Conservation (phyloP, 2,797 vertebrate genomes). For the Somateria mollissima region DNA sequence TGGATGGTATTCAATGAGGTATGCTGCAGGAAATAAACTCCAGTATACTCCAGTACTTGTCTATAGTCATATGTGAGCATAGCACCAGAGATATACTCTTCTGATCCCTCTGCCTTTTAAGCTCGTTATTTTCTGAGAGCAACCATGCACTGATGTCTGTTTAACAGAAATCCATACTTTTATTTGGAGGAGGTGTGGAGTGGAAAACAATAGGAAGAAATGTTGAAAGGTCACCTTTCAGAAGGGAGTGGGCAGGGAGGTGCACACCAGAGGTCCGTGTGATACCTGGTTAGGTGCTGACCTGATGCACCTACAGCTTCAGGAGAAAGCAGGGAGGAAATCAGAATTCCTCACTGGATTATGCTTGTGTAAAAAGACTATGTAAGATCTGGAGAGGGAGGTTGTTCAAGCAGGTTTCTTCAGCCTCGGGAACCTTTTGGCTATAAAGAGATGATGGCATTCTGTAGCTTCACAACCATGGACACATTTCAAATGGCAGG, state of each 20-base stretch:
- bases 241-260: neutral
- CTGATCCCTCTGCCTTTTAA: neutral
- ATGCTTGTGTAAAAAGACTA: neutral
- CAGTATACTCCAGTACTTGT: neutral
- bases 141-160: neutral
- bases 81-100: neutral
- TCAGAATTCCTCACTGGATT: neutral
- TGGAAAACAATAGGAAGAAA: neutral
- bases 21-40: neutral
- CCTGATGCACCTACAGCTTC: neutral
- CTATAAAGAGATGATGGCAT: neutral
- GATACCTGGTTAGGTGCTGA: neutral
- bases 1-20: neutral
- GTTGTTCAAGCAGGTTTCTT: neutral
- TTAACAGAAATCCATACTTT: neutral
- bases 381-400: neutral
- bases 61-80: neutral
- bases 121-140: neutral
- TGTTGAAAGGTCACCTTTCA: neutral
- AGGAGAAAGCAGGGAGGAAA: neutral
- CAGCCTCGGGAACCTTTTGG: neutral
- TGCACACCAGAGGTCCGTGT: neutral
- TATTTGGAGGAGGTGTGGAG: neutral
- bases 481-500: rapidly evolving
- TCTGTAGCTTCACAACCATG: neutral